Evolutionary conservation across 1,140 invertebrate genomes (phyloP).

Genomic region (Drosophila nigromelanica): DNA sequence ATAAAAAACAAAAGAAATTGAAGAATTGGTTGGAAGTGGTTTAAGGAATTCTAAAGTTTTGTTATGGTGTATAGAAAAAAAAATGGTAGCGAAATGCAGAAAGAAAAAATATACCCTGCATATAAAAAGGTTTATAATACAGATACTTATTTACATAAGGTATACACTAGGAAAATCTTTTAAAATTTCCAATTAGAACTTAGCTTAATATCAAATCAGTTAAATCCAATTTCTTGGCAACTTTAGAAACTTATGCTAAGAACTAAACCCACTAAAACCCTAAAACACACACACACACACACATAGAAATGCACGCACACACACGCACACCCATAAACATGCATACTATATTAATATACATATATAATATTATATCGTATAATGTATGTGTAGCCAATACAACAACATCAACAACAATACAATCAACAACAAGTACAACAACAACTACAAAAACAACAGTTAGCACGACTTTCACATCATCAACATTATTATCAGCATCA

Average conservation of each 20-base stretch:
- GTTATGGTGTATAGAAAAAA: neutral
- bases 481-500: slow-evolving; percentile 80
- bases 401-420: slow-evolving; percentile 63
- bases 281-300: slow-evolving; percentile 10
- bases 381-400: slow-evolving; percentile 59
- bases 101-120: neutral
- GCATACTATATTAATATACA: slow-evolving; percentile 17
- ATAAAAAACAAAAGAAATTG: neutral
- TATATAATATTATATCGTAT: slow-evolving; percentile 29
- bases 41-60: neutral
- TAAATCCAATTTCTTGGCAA: neutral
- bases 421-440: slow-evolving; percentile 59
- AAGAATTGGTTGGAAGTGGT: neutral
- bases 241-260: slow-evolving; percentile 1
- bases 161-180: too few species aligned
- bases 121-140: neutral
- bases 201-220: neutral
- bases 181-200: slow-evolving; percentile 3
- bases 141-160: neutral
- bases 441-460: slow-evolving; percentile 66
- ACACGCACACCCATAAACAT: slow-evolving; percentile 6
- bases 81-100: neutral
- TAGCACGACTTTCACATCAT: slow-evolving; percentile 74
- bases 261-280: slow-evolving; percentile 5
- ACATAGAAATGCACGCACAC: slow-evolving; percentile 6